These are phyloP conservation scores for Steinernema khuongi DNA, from an alignment of 1,140 invertebrate genomes.

Conservation along the genomic window DNA sequence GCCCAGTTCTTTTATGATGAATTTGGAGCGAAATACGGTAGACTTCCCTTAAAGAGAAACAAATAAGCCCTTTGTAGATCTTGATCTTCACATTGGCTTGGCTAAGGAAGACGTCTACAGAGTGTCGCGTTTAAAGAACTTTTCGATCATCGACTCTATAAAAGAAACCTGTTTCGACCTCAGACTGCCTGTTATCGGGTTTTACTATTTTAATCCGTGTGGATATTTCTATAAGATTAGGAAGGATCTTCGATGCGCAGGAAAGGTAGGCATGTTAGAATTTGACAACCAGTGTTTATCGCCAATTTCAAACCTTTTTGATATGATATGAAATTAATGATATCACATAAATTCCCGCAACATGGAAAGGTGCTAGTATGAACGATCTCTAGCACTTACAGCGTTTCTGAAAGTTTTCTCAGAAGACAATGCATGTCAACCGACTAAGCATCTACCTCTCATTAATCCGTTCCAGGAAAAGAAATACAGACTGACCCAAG, in stretches of 20 bases:
- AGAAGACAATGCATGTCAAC: too few species aligned
- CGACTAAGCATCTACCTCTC: too few species aligned
- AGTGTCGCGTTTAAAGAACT: slow-evolving; percentile 3
- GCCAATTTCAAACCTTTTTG: too few species aligned
- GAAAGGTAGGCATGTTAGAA: background rate
- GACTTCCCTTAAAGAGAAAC: too few species aligned
- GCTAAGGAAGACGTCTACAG: slow-evolving; percentile 8
- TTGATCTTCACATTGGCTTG: background rate
- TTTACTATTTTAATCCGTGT: slow-evolving; percentile 8
- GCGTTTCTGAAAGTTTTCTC: too few species aligned
- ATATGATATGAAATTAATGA: too few species aligned
- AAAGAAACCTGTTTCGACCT: slow-evolving; percentile 7
- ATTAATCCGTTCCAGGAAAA: background rate
- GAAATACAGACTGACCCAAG: background rate
- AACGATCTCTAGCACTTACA: background rate
- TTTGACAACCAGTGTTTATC: background rate
- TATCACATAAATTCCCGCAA: background rate
- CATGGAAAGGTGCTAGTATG: background rate
- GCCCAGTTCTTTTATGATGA: background rate
- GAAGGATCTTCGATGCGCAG: slow-evolving; percentile 1
- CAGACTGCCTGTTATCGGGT: background rate
- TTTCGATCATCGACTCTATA: background rate
- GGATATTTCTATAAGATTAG: slow-evolving; percentile 8
- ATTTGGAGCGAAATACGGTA: background rate
- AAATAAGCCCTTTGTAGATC: background rate